Conservation (phyloP, 2,113 vertebrate species). For the Chelonoidis abingdonii region DNA sequence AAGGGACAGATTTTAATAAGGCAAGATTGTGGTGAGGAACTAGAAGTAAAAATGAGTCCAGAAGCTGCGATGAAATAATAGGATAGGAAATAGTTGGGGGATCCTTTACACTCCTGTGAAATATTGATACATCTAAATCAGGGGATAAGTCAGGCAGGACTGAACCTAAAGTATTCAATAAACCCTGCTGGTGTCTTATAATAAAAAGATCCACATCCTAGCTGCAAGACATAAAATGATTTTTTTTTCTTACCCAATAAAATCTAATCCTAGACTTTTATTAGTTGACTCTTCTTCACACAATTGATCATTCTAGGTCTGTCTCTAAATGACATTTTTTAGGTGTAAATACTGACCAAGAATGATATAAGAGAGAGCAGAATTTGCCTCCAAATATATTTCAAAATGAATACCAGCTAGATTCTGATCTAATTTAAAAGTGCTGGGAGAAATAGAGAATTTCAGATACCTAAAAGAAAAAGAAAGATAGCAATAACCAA, state of each 20-base stretch:
- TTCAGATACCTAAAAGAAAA: background rate
- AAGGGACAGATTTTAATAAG: background rate
- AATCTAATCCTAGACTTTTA: background rate
- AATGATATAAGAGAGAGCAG: background rate
- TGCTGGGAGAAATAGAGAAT: background rate
- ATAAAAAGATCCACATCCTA: background rate
- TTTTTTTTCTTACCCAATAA: background rate
- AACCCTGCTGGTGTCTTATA: background rate
- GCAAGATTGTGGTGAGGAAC: background rate
- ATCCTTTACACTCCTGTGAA: background rate
- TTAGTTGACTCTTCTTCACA: background rate
- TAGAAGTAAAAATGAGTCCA: background rate
- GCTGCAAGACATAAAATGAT: background rate
- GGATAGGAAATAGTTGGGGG: background rate
- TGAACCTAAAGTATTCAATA: background rate
- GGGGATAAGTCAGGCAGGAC: background rate
- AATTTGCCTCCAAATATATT: background rate
- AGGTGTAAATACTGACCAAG: background rate
- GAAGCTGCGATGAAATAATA: background rate
- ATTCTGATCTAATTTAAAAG: background rate
- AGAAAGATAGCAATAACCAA: background rate
- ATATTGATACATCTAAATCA: background rate
- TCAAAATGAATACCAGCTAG: background rate
- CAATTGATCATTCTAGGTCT: background rate
- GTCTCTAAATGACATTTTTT: background rate